Evolutionary conservation across 2,113 vertebrate genomes (phyloP), one percentile per base, ranked within the genome.

Genomic region (Zosterops lateralis): DNA sequence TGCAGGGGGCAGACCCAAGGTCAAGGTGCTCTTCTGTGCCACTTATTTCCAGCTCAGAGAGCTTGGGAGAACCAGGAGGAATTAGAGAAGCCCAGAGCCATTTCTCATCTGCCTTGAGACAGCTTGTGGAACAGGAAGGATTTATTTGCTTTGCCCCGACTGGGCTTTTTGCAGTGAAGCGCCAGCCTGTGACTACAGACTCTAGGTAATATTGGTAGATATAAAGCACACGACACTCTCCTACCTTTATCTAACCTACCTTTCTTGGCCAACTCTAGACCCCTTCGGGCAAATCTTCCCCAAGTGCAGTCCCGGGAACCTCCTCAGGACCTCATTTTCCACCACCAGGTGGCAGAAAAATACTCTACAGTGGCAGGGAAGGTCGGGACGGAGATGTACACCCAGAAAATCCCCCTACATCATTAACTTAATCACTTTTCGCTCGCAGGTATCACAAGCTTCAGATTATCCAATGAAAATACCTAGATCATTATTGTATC

Each of bases 271-370:
- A 70, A 1, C 17, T 86, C n/a, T 62, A 20, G 34, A 29, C 9
- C 10, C 2, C 26, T 48, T 70, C 28, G 15, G 42, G 16, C 20
- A 74, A 40, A 84, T 6, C 47, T 78, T 87, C 71, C 19, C 3
- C 2, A 5, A 32, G 9, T 6, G 38, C 7, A 44, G 45, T 14
- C 18, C 7, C 14, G 12, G 9, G 19, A 45, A 45, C 45, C 12
- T 14, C 19, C 3, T 26, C 21, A 20, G 11, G 11, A 54, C 17
- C 31, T 47, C 22, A 4, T 38, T 74, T 93, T 36, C n/a, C 34
- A 58, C 95, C 95, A 71, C 56, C 65, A 95, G 92, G 66, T 93
- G 96, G 90, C 96, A 86, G 75, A 83, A 64, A 80, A 90, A 65
- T 17, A 72, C 78, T 3, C n/a, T 3, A 8, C 19, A 77, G 38